Conservation (phyloP, 2,113 vertebrate species). For the Paramormyrops kingsleyae region DNA sequence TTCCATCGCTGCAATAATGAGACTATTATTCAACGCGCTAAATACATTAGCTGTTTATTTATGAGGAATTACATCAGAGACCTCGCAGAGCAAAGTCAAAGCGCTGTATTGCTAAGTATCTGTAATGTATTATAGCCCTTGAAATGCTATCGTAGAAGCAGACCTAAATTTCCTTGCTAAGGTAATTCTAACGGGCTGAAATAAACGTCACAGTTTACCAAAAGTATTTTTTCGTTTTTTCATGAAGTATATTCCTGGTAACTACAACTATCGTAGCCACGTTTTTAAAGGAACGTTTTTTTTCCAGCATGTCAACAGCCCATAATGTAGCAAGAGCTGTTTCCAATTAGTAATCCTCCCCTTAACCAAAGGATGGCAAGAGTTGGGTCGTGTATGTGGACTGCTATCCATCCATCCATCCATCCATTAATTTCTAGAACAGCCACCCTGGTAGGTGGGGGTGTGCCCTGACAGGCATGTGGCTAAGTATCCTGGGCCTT, state of each 20-base stretch:
- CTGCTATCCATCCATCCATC: background rate
- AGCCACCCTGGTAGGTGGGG: background rate
- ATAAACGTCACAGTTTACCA: background rate
- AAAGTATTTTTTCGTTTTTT: background rate
- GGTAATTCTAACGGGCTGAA: background rate
- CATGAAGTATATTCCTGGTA: background rate
- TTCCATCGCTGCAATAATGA: slow-evolving; percentile 13
- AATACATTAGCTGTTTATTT: slow-evolving; percentile 25
- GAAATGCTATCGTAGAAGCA: background rate
- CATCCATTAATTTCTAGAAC: background rate
- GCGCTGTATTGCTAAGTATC: background rate
- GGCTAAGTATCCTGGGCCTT: slow-evolving; percentile 24
- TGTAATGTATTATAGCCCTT: background rate
- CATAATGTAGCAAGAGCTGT: background rate
- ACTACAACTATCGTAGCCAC: background rate
- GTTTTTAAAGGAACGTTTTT: background rate
- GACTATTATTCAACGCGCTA: slow-evolving; percentile 15
- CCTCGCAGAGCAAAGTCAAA: slow-evolving; percentile 13
- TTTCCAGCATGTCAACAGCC: background rate
- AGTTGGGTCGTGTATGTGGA: background rate
- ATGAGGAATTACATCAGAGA: slow-evolving; percentile 68
- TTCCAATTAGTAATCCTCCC: background rate
- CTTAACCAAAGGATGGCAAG: background rate
- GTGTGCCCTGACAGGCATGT: background rate
- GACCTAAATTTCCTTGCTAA: background rate